A percentile compares a stretch with the other conserved stretches of the same genome.
These are phyloP conservation scores for Caenorhabditis wallacei DNA, from an alignment of 2,888 invertebrate species.

Conservation along the genomic window DNA sequence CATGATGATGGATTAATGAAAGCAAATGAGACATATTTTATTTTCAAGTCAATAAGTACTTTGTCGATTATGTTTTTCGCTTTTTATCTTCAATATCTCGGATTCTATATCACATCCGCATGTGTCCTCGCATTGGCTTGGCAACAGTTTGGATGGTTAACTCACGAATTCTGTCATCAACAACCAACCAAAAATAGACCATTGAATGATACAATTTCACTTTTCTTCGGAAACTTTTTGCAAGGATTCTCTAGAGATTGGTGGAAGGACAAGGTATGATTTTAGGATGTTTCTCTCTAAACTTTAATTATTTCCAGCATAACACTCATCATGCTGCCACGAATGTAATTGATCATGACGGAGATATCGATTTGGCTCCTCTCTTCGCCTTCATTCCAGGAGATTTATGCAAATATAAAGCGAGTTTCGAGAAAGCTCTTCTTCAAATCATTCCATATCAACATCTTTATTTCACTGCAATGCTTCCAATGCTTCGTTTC, in stretches of 20 bases:
- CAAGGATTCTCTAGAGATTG: constrained; percentile 82
- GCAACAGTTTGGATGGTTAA: constrained; percentile 82
- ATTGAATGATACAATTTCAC: constrained; percentile 74
- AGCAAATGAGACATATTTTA: constrained; percentile 71
- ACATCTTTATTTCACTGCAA: constrained; percentile 80
- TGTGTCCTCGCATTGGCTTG: constrained; percentile 78
- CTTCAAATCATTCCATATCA: constrained; percentile 81
- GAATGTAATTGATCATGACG: constrained; percentile 80
- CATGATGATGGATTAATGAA: constrained; percentile 79
- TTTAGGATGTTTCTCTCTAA: not conserved
- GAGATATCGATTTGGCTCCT: constrained; percentile 82
- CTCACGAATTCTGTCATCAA: constrained; percentile 81
- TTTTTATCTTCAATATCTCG: constrained; percentile 75
- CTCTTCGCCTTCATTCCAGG: constrained; percentile 81
- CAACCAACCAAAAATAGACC: constrained; percentile 77
- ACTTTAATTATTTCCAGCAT: constrained; percentile 67
- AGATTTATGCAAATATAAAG: constrained; percentile 80
- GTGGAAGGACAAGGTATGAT: constrained; percentile 82
- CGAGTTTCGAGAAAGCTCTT: constrained; percentile 74
- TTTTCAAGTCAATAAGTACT: constrained; percentile 72
- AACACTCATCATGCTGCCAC: constrained; percentile 83
- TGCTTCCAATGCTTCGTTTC: constrained; percentile 79
- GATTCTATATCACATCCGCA: constrained; percentile 77
- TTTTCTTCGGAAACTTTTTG: constrained; percentile 80
- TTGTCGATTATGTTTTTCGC: constrained; percentile 72